Evolutionary conservation across 2,797 vertebrate species (phyloP).

Genomic region (Catamblyrhynchus diadema): DNA sequence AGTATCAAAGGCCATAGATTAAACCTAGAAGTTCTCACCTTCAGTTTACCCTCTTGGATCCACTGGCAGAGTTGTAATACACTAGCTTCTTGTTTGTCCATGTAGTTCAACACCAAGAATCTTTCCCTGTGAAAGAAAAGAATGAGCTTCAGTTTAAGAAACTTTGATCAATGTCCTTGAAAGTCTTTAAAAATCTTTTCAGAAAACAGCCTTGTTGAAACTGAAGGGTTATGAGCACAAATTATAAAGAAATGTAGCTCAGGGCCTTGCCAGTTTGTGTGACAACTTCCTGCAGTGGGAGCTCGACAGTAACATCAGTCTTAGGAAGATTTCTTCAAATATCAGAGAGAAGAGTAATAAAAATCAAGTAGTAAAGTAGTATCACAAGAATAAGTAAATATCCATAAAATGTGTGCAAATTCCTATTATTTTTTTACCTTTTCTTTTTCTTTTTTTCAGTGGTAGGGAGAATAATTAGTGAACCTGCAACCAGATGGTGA

Average conservation of each 20-base stretch:
- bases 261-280: neutral
- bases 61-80: conserved; percentile 84
- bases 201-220: neutral
- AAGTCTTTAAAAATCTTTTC: neutral
- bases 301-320: neutral
- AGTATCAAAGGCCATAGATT: neutral
- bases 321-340: neutral
- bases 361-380: neutral
- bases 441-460: neutral
- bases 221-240: neutral
- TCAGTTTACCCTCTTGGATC: conserved; percentile 86
- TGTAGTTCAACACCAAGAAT: conserved; percentile 88
- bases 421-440: neutral
- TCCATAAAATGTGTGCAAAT: neutral
- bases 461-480: neutral
- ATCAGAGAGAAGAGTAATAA: neutral
- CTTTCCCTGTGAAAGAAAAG: conserved; percentile 79
- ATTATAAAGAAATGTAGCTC: neutral
- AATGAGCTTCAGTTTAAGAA: neutral
- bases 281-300: neutral
- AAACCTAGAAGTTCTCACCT: conserved; percentile 74
- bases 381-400: neutral
- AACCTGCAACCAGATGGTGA: neutral
- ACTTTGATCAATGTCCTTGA: neutral
- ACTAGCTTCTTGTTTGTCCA: conserved; percentile 79